Percentiles rank a stretch among this genome's conserved stretches.
Conservation (phyloP, 1,140 invertebrate species). For the Dendrolimus punctatus region DNA sequence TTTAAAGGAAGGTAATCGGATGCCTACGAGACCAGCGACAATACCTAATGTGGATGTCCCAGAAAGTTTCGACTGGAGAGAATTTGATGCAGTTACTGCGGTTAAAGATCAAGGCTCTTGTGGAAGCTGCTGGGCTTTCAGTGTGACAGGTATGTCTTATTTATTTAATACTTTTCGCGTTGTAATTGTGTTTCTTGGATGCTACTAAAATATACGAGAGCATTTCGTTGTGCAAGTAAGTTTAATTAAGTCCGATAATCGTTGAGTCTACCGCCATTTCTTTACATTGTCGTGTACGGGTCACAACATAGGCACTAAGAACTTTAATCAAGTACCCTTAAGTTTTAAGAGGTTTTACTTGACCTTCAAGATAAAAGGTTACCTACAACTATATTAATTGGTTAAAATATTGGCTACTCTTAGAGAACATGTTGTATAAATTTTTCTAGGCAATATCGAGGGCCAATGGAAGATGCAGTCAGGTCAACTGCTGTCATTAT, state of each 20-base stretch:
- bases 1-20: slow-evolving; percentile 69
- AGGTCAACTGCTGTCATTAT: slow-evolving; percentile 88
- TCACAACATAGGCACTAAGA: too few relatives aligned
- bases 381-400: too few relatives aligned
- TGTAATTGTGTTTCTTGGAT: neutral
- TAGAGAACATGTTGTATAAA: slow-evolving; percentile 1
- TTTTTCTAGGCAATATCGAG: slow-evolving; percentile 85
- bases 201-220: too few relatives aligned
- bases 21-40: slow-evolving; percentile 73
- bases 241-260: too few relatives aligned
- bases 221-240: too few relatives aligned
- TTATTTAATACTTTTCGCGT: slow-evolving; percentile 1
- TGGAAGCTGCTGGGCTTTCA: slow-evolving; percentile 99
- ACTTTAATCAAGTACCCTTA: too few relatives aligned
- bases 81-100: slow-evolving; percentile 83
- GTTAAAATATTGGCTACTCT: too few relatives aligned
- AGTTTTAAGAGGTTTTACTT: too few relatives aligned
- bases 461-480: slow-evolving; percentile 92
- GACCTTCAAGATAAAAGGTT: too few relatives aligned
- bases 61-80: slow-evolving; percentile 82
- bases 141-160: slow-evolving; percentile 83
- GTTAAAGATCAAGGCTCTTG: slow-evolving; percentile 94
- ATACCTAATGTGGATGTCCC: slow-evolving; percentile 84
- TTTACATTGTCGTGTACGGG: too few relatives aligned
- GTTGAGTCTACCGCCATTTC: too few relatives aligned